Percentiles rank a stretch among this genome's conserved stretches.
Evolutionary conservation across 2,113 vertebrate species (phyloP).

Genomic region (Stomatorhinus ivindoensis): DNA sequence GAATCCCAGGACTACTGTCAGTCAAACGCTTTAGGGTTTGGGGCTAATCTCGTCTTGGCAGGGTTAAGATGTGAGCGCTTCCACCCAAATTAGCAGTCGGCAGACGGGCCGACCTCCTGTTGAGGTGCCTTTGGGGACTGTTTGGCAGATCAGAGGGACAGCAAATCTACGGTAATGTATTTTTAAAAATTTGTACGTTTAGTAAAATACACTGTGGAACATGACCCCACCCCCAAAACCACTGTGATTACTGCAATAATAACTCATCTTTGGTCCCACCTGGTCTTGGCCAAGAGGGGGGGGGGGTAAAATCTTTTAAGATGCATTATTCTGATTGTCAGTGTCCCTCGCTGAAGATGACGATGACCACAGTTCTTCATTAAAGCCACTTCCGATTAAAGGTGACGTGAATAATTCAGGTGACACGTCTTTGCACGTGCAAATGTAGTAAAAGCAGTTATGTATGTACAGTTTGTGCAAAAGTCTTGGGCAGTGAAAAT

Average conservation of each 20-base stretch:
- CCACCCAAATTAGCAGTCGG: constrained; percentile 52
- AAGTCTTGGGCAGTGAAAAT: too few relatives aligned
- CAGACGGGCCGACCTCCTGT: constrained; percentile 34
- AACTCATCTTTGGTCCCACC: neutral
- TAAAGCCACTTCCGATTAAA: neutral
- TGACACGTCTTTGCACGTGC: neutral
- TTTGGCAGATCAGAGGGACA: neutral
- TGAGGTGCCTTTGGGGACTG: neutral
- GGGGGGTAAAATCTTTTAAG: neutral
- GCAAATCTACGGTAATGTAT: neutral
- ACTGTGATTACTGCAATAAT: neutral
- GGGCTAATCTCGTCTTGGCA: constrained; percentile 56
- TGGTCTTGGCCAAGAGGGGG: neutral
- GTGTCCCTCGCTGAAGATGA: neutral
- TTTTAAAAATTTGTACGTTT: neutral
- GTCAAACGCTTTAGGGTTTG: constrained; percentile 42
- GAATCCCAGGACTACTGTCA: constrained; percentile 43
- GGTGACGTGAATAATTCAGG: neutral
- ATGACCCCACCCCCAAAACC: neutral
- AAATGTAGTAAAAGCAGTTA: neutral
- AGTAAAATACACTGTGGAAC: neutral
- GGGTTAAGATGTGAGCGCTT: constrained; percentile 55
- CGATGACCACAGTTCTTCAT: neutral
- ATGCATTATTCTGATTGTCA: neutral
- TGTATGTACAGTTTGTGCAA: neutral